These are phyloP conservation scores for Cantharis flavilabris DNA, from an alignment of 2,888 invertebrate species.

Conservation along the genomic window DNA sequence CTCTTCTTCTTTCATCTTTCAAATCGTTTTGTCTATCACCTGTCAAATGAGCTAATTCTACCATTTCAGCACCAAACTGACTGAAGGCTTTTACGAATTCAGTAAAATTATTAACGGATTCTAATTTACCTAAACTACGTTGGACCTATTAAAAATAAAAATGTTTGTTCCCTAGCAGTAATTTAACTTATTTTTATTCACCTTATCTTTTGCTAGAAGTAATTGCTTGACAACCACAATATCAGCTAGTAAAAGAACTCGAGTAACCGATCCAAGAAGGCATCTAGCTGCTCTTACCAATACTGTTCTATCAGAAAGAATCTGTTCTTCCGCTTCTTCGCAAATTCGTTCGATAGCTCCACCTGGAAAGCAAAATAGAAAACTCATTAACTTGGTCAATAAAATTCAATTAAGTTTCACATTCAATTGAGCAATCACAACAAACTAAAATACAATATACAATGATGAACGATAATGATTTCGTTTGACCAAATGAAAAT, in stretches of 20 bases:
- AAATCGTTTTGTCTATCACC: conserved; percentile 81
- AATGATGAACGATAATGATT: not conserved
- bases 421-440: not conserved
- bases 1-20: conserved; percentile 90
- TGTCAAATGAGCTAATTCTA: conserved; percentile 93
- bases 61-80: conserved; percentile 98
- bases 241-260: conserved; percentile 94
- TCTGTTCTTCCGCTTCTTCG: conserved; percentile 70
- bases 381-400: not conserved
- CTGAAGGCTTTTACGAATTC: conserved; percentile 99
- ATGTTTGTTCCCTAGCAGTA: not conserved
- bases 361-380: conserved; percentile 61
- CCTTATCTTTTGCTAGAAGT: conserved; percentile 94
- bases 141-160: conserved; percentile 63
- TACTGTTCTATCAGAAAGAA: conserved; percentile 64
- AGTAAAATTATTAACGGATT: conserved; percentile 88
- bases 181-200: conserved; percentile 47
- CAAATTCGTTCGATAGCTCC: conserved; percentile 91
- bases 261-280: conserved; percentile 91
- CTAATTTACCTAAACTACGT: conserved; percentile 80
- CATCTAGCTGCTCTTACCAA: conserved; percentile 93
- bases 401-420: not conserved
- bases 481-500: not conserved
- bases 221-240: conserved; percentile 97
- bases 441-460: not conserved